Conservation (phyloP, 2,888 invertebrate species). For the Platerodrilus igneus region DNA sequence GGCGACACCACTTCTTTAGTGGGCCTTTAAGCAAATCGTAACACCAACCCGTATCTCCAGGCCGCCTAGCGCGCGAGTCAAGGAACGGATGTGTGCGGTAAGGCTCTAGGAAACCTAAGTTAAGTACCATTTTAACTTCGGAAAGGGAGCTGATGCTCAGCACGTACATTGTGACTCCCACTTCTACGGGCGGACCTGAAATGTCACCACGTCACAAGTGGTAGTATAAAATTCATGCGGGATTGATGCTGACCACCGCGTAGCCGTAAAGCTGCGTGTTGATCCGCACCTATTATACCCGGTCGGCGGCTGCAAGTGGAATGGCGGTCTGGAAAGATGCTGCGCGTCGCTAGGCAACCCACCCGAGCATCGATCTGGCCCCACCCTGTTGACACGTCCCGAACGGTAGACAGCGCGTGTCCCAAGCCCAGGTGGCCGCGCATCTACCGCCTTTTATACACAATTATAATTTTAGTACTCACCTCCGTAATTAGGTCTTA, state of each 20-base stretch:
- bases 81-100: conserved; percentile 40
- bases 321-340: conserved; percentile 47
- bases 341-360: conserved; percentile 43
- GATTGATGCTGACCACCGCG: conserved; percentile 18
- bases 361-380: conserved; percentile 47
- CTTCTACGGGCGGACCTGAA: conserved; percentile 96
- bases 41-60: conserved; percentile 42
- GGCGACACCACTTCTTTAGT: conserved; percentile 86
- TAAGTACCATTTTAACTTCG: conserved; percentile 94
- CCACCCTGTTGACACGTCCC: conserved; percentile 46
- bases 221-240: conserved; percentile 32
- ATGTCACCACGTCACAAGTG: conserved; percentile 48
- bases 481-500: conserved; percentile 99
- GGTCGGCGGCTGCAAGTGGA: conserved; percentile 43
- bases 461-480: conserved; percentile 46
- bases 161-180: conserved; percentile 97
- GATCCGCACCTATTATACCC: conserved; percentile 40
- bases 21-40: conserved; percentile 72
- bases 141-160: conserved; percentile 97
- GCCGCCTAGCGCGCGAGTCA: conserved; percentile 46
- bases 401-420: conserved; percentile 29
- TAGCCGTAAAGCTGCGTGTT: conserved; percentile 25
- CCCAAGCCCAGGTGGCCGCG: conserved; percentile 28
- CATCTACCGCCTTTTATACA: conserved; percentile 26
- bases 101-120: conserved; percentile 31